Conservation (phyloP, 2,113 vertebrate species). For the Clarias gariepinus region DNA sequence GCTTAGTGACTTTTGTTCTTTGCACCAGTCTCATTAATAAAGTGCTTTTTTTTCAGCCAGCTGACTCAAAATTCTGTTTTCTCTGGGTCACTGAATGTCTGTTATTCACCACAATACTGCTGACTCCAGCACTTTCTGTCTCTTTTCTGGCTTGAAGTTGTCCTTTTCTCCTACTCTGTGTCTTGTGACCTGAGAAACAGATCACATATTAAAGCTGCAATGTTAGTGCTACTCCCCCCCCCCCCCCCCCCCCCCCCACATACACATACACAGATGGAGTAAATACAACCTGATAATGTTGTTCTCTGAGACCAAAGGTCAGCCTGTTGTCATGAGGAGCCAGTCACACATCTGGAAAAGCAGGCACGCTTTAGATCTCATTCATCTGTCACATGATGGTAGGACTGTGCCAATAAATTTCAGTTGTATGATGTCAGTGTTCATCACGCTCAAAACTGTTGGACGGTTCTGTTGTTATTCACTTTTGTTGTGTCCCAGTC, state of each 20-base stretch:
- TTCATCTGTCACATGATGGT: background rate
- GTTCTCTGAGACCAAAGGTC: slow-evolving; percentile 15
- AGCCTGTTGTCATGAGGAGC: background rate
- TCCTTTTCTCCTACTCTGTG: background rate
- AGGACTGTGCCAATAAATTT: background rate
- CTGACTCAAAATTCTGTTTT: slow-evolving; percentile 1
- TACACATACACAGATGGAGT: background rate
- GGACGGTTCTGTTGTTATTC: background rate
- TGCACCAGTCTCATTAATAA: background rate
- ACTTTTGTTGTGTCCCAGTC: background rate
- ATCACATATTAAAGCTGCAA: background rate
- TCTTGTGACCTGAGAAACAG: background rate
- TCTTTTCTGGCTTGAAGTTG: background rate
- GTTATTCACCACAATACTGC: background rate
- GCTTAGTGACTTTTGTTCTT: background rate
- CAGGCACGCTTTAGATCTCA: background rate
- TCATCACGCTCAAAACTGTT: background rate
- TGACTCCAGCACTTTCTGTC: background rate
- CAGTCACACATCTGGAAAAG: background rate
- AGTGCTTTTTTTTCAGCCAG: background rate
- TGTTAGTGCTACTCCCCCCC: background rate
- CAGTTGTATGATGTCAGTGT: background rate
- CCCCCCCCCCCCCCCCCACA: background rate
- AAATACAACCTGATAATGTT: background rate
- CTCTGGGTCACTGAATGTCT: background rate